Evolutionary conservation across 1,140 invertebrate genomes (phyloP), one percentile per base, ranked within the genome.

Genomic region (Oreohelix idahoensis): DNA sequence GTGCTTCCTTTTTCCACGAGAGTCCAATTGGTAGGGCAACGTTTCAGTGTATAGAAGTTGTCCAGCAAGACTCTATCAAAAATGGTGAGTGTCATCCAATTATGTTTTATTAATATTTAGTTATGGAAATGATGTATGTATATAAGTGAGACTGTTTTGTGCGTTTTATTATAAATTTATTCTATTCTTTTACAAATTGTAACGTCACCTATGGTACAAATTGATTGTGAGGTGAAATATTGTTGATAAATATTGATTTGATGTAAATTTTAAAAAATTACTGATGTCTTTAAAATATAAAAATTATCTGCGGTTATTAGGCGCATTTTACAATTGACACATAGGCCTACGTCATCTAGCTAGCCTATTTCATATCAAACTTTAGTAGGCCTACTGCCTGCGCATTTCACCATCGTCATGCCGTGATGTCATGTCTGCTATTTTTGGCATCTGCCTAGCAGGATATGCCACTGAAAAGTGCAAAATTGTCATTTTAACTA

Each of bases 11-110:
- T 79, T 80, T 51, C 45, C 66, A 8, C 45, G 2, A 13, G 86
- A 76, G 88, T 89, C 74, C 88, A 86, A 74, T 76, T 77, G 86
- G 86, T 26, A 84, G 87, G 85, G 76, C 85, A 86, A 84, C 83
- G 70, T 83, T 51, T 45, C 80, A 84, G 36, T 81, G 66, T 32
- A 42, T 78, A 81, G 81, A 74, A 81, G 86, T 84, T 86, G 80
- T 84, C 85, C 79, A 88, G 84, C 86, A 70, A 85, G 80, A 86
- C 83, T 86, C 83, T 83, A 90, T 90, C 88, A 87, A 90, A 89
- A 82, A 90, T 90, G 89, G 89, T 90, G 88, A 51, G 89, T 87
- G 42, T 53, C 87, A 88, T 87, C 85, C 11, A 69, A 20, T 13
- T 29, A 45, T 69, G 49, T 71, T 69, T 58, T n/a, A 74, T 78